A percentile compares a stretch with the other conserved stretches of the same genome.
phyloP scores from a whole-genome alignment of 2,113 vertebrate genomes.

The Setophaga coronata region DNA sequence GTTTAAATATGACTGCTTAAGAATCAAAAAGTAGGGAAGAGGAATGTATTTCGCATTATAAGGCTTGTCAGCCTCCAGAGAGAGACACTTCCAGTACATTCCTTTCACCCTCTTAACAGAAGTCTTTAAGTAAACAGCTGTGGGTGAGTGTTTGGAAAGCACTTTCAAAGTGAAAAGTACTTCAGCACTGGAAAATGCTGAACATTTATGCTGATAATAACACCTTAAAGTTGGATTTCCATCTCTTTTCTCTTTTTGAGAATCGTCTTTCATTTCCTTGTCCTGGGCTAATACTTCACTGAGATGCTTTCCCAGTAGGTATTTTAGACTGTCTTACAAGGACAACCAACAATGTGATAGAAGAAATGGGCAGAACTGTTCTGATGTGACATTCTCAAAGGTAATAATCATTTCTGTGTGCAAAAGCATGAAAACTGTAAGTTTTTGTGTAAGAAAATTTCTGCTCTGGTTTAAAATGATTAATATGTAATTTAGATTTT shows the following conservation, averaged over 20 bases:
- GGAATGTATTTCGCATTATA: too few species aligned
- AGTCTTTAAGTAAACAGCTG: conserved; percentile 30
- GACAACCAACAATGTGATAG: neutral
- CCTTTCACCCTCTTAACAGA: conserved; percentile 22
- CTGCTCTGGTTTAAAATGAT: neutral
- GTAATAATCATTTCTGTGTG: neutral
- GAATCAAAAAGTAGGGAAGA: neutral
- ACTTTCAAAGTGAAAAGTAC: neutral
- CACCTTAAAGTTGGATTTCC: neutral
- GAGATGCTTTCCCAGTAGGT: neutral
- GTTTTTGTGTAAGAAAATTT: neutral
- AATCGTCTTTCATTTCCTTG: neutral
- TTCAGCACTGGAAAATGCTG: neutral
- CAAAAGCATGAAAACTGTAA: neutral
- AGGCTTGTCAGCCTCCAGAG: neutral
- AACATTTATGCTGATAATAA: neutral
- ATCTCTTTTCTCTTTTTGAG: neutral
- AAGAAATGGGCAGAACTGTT: neutral
- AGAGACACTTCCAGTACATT: conserved; percentile 9
- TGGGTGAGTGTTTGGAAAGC: conserved; percentile 29
- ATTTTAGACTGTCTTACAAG: neutral
- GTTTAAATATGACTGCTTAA: neutral
- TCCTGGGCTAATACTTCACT: neutral
- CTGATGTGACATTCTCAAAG: neutral
- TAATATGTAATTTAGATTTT: neutral